Evolutionary conservation across 1,140 invertebrate genomes (phyloP), one percentile per base, ranked within the genome.

Genomic region (Cheumatopsyche charites): DNA sequence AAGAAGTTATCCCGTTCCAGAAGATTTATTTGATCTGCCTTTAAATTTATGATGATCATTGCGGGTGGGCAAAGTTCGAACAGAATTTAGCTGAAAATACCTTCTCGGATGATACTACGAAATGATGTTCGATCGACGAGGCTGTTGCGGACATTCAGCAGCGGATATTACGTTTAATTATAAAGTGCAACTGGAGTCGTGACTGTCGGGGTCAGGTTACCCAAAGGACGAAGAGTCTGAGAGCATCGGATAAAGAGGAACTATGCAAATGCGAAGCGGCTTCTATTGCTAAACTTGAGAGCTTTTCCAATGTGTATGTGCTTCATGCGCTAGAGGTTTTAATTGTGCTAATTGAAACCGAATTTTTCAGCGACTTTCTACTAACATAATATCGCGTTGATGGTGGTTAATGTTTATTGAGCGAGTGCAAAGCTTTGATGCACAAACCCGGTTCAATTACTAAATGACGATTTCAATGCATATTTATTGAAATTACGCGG

Each of bases 161-260:
- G 42, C 15, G 55, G 73, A 70, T 74, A 74, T 74, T 74, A 71
- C 62, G 73, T 71, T 74, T 74, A 74, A 74, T 74, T 74, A 74
- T 74, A 74, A 74, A 74, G 73, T 71, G 69, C 73, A 74, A 68
- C 73, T 29, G 36, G 69, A 74, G 69, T 74, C 73, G 73, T 65
- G 73, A 74, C 69, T 67, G 62, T 43, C 15, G 21, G 69, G 70
- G 70, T 71, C 70, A 68, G 65, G 68, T 74, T 71, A 68, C 66
- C 66, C 49, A 68, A 68, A 68, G 66, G 66, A 66, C 63, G 62
- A 66, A 66, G 63, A 29, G 63, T 42, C 63, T 26, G 63, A 68
- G 66, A 36, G 66, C 66, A 68, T 68, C 66, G 66, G 66, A 68
- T 68, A 68, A 68, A 68, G 41, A 42, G 26, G n/a, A 17, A 55